Percentiles rank a stretch among this genome's conserved stretches.
Conservation (phyloP, 2,113 vertebrate genomes). For the Pica pica region DNA sequence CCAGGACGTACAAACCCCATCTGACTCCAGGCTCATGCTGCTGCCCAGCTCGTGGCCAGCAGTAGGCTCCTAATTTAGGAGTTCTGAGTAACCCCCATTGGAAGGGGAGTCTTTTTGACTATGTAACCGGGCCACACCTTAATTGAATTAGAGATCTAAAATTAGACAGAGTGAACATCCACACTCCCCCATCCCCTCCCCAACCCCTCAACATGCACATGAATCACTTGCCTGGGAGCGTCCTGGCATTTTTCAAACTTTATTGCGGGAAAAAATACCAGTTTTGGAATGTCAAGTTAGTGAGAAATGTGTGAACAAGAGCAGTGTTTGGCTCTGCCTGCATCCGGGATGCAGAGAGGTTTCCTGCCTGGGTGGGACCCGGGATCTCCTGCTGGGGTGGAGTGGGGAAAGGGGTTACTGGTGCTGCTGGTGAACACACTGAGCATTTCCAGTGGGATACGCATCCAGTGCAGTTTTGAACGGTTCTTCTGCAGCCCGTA, state of each 20-base stretch:
- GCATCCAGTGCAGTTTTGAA: background rate
- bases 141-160: constrained; percentile 27
- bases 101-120: background rate
- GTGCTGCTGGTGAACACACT: background rate
- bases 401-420: background rate
- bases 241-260: background rate
- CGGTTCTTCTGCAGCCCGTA: background rate
- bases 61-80: background rate
- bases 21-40: background rate
- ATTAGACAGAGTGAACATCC: background rate
- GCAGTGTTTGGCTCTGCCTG: background rate
- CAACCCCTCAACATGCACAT: background rate
- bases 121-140: background rate
- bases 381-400: background rate
- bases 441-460: background rate
- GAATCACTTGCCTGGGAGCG: background rate
- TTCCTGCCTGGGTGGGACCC: background rate
- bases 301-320: background rate
- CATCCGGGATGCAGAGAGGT: background rate
- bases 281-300: background rate
- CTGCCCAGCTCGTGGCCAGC: background rate
- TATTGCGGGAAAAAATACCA: background rate
- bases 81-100: background rate
- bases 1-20: background rate
- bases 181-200: background rate